phyloP scores from a whole-genome alignment of 2,888 invertebrate genomes.

The Coenonympha arcania region DNA sequence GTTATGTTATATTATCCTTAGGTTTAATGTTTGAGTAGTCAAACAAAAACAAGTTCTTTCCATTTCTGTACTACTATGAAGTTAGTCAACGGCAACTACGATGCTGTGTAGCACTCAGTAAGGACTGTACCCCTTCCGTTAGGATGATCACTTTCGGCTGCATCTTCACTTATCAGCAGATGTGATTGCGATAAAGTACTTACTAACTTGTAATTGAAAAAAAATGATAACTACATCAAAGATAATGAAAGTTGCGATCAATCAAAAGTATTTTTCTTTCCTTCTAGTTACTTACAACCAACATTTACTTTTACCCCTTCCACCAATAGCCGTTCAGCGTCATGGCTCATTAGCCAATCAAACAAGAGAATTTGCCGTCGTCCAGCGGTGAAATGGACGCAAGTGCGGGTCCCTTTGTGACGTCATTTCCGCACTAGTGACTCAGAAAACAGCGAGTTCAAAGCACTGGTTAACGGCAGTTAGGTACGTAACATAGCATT shows the following conservation, averaged over 20 bases:
- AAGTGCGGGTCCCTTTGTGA: slow-evolving; percentile 12
- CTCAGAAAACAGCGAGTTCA: slow-evolving; percentile 3
- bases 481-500: not conserved
- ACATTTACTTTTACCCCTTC: not conserved
- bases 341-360: slow-evolving; percentile 8
- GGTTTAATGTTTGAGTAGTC: too few relatives aligned
- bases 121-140: too few relatives aligned
- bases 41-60: too few relatives aligned
- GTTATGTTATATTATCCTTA: not conserved
- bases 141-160: too few relatives aligned
- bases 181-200: not conserved
- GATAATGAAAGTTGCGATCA: too few relatives aligned
- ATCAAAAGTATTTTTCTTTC: too few relatives aligned
- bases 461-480: not conserved
- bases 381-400: slow-evolving; percentile 5
- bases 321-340: not conserved
- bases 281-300: too few relatives aligned
- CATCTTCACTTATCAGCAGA: not conserved
- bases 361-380: slow-evolving; percentile 7
- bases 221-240: too few relatives aligned
- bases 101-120: too few relatives aligned
- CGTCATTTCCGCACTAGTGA: slow-evolving; percentile 9
- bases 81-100: too few relatives aligned
- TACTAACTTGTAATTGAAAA: not conserved
- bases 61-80: too few relatives aligned